Conservation (phyloP, 2,797 vertebrate species). For the Psittacula derbiana region DNA sequence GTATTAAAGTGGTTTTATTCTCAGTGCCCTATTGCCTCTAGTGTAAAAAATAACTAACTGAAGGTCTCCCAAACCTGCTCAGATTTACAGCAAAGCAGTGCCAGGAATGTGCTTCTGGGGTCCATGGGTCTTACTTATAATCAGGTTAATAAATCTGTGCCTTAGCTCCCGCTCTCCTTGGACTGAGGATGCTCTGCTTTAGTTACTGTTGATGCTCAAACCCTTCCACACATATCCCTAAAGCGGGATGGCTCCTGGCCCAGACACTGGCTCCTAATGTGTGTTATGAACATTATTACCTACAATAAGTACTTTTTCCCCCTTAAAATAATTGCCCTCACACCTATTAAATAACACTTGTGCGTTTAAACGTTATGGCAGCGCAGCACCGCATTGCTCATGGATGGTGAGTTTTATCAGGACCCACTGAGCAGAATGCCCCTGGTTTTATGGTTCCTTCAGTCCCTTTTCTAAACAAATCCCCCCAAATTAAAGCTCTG, state of each 20-base stretch:
- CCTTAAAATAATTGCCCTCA: background rate
- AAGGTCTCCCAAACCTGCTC: background rate
- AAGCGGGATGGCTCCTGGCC: background rate
- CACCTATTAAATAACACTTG: background rate
- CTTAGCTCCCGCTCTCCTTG: background rate
- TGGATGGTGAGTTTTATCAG: accelerated
- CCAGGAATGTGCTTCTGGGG: constrained; percentile 8
- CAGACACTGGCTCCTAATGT: background rate
- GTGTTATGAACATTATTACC: background rate
- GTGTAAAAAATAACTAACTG: background rate
- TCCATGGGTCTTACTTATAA: background rate
- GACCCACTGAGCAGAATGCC: background rate
- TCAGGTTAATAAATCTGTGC: background rate
- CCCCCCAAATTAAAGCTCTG: background rate
- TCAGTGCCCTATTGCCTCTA: background rate
- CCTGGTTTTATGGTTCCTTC: background rate
- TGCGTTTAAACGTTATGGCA: accelerated
- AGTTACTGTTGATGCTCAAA: background rate
- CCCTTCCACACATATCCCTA: background rate
- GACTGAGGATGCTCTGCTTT: accelerated
- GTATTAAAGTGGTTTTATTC: background rate
- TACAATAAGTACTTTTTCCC: background rate
- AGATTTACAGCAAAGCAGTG: background rate
- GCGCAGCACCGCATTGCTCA: background rate
- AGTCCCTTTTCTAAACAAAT: background rate